A percentile compares a stretch with the other conserved stretches of the same genome.
These are phyloP conservation scores for Zaprionus camerounensis DNA, from an alignment of 1,140 invertebrate genomes.

Conservation along the genomic window DNA sequence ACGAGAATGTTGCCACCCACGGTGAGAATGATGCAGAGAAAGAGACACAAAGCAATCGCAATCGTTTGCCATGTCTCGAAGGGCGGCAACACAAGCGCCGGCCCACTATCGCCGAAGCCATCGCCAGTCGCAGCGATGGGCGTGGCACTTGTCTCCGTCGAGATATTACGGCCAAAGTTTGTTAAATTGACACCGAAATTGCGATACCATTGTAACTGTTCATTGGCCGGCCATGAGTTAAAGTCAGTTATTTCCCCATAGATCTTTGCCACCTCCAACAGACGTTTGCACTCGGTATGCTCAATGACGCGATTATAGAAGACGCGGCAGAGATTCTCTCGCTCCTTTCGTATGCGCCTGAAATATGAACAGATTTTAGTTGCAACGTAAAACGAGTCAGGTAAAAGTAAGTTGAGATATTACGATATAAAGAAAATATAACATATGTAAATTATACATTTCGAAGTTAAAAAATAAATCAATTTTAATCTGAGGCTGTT, in stretches of 20 bases:
- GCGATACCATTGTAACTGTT: conserved; percentile 68
- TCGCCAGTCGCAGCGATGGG: neutral
- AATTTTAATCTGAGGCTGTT: too few species aligned
- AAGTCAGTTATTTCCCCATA: conserved; percentile 80
- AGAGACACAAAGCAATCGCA: conserved; percentile 95
- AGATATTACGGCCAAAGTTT: conserved; percentile 47
- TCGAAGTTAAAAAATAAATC: too few species aligned
- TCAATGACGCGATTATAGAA: conserved; percentile 87
- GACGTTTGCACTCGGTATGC: conserved; percentile 86
- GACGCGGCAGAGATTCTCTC: conserved; percentile 88
- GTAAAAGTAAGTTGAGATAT: neutral
- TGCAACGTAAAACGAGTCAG: conserved; percentile 38
- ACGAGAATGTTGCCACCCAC: conserved; percentile 98
- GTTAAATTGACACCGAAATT: conserved; percentile 70
- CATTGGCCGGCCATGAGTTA: conserved; percentile 65
- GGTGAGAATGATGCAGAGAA: conserved; percentile 95
- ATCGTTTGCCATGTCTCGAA: conserved; percentile 96
- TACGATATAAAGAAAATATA: too few species aligned
- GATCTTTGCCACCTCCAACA: conserved; percentile 84
- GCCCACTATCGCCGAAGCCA: conserved; percentile 62
- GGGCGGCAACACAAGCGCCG: conserved; percentile 89
- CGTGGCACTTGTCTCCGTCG: conserved; percentile 41
- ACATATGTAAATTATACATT: too few species aligned
- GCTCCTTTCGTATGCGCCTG: conserved; percentile 88
- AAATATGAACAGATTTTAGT: conserved; percentile 16